Evolutionary conservation across 2,113 vertebrate species (phyloP).

Genomic region (Sminthopsis crassicaudata): DNA sequence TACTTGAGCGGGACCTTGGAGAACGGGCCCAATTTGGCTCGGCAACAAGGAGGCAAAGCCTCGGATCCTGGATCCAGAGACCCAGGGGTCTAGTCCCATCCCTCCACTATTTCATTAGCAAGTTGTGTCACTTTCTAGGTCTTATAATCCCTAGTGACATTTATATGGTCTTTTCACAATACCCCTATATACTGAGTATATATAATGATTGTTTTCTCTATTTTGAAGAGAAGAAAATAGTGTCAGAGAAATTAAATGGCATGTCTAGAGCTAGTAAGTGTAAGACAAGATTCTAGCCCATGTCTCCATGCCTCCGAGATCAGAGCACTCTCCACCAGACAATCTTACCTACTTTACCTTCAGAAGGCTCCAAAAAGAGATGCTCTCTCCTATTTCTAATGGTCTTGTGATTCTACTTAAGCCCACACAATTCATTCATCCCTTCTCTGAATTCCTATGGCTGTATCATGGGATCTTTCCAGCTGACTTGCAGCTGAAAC

Average conservation of each 20-base stretch:
- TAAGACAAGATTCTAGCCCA: not conserved
- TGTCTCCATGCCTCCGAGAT: not conserved
- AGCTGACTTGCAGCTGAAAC: not conserved
- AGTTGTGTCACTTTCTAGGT: not conserved
- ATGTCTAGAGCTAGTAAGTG: not conserved
- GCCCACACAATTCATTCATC: not conserved
- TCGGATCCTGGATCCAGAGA: not conserved
- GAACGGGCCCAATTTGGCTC: not conserved
- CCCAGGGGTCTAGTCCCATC: not conserved
- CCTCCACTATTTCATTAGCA: too few relatives aligned
- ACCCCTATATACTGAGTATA: too few relatives aligned
- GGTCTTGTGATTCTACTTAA: not conserved
- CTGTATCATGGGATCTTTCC: not conserved
- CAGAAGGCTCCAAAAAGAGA: not conserved
- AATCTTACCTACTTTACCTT: not conserved
- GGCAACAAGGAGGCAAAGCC: not conserved
- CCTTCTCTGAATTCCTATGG: not conserved
- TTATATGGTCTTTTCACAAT: not conserved
- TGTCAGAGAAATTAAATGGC: not conserved
- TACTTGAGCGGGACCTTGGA: not conserved
- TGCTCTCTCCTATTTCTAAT: not conserved
- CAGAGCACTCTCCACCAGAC: not conserved
- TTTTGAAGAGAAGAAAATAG: not conserved
- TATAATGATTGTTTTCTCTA: too few relatives aligned
- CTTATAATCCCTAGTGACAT: not conserved